Conservation (phyloP, 2,113 vertebrate genomes). For the Asarcornis scutulata region DNA sequence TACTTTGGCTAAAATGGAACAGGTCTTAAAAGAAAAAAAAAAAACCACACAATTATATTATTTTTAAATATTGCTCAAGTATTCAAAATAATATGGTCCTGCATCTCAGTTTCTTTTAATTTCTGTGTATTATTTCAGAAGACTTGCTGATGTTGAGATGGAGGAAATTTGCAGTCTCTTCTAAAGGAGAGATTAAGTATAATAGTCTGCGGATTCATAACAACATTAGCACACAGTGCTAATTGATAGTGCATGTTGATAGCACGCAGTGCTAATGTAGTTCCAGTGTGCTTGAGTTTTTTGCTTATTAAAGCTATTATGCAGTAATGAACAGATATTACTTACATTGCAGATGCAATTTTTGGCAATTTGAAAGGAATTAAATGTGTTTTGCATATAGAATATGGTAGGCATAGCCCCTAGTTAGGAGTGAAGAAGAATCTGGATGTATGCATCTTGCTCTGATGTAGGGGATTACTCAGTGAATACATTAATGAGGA, state of each 20-base stretch:
- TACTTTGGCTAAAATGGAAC: not conserved
- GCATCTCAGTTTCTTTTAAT: not conserved
- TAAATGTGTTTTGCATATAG: not conserved
- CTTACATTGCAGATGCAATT: not conserved
- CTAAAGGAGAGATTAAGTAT: not conserved
- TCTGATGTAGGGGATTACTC: not conserved
- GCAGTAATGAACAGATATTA: not conserved
- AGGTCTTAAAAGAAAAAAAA: not conserved
- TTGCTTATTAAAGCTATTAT: not conserved
- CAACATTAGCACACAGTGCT: not conserved
- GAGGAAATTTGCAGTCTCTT: not conserved
- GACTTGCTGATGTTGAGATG: not conserved
- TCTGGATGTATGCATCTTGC: not conserved
- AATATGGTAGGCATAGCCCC: not conserved
- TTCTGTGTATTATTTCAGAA: not conserved
- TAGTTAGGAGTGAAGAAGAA: not conserved
- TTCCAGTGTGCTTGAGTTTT: not conserved
- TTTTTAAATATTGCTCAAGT: not conserved
- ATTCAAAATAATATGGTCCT: not conserved
- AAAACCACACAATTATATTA: too few relatives aligned
- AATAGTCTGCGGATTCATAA: not conserved
- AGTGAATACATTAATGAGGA: not conserved
- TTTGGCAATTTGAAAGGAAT: not conserved
- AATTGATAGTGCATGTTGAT: too few relatives aligned
- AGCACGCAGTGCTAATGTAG: not conserved